Evolutionary conservation across 2,113 vertebrate species (phyloP), one percentile per base, ranked within the genome.

Genomic region (Sakesphorus luctuosus): DNA sequence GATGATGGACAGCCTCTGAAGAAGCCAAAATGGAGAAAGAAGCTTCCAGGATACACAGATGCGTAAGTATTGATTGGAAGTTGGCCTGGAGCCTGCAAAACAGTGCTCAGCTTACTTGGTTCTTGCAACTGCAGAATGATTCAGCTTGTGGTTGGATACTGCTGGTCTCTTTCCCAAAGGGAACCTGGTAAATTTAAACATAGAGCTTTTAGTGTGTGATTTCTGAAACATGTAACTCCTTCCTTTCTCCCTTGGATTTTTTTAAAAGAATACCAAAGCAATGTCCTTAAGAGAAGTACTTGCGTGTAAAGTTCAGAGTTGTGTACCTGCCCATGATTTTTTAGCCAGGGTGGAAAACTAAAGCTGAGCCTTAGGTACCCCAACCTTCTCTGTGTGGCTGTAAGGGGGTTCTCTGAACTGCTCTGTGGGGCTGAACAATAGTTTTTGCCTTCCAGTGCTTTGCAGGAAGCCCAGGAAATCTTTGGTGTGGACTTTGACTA

Each of bases 401-500:
- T 31, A 36, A 67, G 5, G 21, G 4, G 13, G 2, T 40, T 86
- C 31, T 85, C 10, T 66, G 36, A 69, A 3, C 49, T 40, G n/a
- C 40, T 35, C 40, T 2, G 0, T 25, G 55, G 20, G 33, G 7
- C 46, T 69, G 59, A 94, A 28, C 1, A 0, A 6, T 6, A 52
- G 5, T 13, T 43, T 46, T 19, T 95, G 67, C n/a, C 52, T 86
- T 43, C n/a, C 96, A 99, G 99, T 59, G 99, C 99, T 76, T 98
- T 99, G 71, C 99, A 99, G 66, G 99, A 99, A 96, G 99, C 99
- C 71, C 99, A 99, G 97, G 99, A 99, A 91, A 99, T 99, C 84
- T 99, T 99, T 13, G 99, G 99, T 5, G 99, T 99, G 15, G 99
- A 99, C 96, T 99, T 99, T 33, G 99, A 99, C 97, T 99, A 99